A percentile compares a stretch with the other conserved stretches of the same genome.
Evolutionary conservation across 1,140 invertebrate genomes (phyloP).

Genomic region (Saccostrea echinata): DNA sequence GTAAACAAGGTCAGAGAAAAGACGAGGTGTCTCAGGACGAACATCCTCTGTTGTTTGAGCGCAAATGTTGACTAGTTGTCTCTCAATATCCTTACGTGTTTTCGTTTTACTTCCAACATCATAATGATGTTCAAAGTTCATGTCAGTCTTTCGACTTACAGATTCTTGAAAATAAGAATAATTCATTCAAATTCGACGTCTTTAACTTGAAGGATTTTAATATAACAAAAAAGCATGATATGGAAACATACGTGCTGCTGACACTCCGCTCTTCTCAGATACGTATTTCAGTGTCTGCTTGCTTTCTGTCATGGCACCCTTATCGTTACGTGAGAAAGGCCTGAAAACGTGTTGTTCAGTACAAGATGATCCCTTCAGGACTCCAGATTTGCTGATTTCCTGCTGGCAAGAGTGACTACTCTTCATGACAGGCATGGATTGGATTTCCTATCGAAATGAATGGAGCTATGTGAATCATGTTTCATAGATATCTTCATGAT

Average conservation of each 20-base stretch:
- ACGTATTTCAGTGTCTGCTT: conserved; percentile 83
- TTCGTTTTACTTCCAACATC: neutral
- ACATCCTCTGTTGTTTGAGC: conserved; percentile 54
- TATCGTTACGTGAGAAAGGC: conserved; percentile 88
- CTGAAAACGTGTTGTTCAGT: conserved; percentile 88
- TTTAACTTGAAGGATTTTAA: neutral
- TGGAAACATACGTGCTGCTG: conserved; percentile 48
- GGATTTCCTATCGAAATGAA: conserved; percentile 83
- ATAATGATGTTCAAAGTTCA: conserved; percentile 67
- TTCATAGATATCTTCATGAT: neutral
- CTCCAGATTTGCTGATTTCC: conserved; percentile 88
- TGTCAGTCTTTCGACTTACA: conserved; percentile 45
- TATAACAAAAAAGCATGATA: neutral
- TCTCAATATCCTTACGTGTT: conserved; percentile 56
- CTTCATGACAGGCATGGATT: conserved; percentile 88
- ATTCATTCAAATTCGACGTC: neutral
- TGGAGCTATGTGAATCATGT: neutral
- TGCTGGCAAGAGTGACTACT: conserved; percentile 89
- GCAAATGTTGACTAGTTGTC: conserved; percentile 66
- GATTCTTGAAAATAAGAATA: conserved; percentile 45
- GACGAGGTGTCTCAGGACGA: conserved; percentile 74
- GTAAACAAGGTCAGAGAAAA: conserved; percentile 77
- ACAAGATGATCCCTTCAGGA: conserved; percentile 88
- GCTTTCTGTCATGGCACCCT: conserved; percentile 86
- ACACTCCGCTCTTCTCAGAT: conserved; percentile 53